A percentile compares a stretch with the other conserved stretches of the same genome.
phyloP scores from a whole-genome alignment of 2,113 vertebrate genomes.

The Eulacestoma nigropectus region DNA sequence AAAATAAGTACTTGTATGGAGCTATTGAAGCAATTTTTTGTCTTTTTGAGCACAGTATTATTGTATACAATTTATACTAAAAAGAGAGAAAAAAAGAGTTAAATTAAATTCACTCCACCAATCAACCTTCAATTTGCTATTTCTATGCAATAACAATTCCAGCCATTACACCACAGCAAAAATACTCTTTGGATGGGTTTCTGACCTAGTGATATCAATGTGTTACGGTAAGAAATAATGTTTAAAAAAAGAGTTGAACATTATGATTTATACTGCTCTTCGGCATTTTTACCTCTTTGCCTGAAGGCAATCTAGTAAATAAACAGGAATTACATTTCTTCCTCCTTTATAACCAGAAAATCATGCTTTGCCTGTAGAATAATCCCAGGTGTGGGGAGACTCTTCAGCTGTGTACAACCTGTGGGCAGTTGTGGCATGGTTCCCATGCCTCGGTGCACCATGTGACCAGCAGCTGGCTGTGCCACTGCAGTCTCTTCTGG shows the following conservation, averaged over 20 bases:
- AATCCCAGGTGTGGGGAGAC: neutral
- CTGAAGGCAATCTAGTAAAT: neutral
- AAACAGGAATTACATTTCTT: neutral
- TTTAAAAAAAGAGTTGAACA: neutral
- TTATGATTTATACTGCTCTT: neutral
- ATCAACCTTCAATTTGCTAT: neutral
- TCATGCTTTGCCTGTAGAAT: neutral
- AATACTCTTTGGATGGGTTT: neutral
- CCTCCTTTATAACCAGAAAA: neutral
- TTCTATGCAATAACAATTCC: neutral
- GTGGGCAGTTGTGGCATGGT: rapidly evolving
- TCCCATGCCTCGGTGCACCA: rapidly evolving
- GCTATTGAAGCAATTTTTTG: neutral
- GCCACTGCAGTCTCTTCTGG: neutral
- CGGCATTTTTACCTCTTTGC: neutral
- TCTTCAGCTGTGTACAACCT: neutral
- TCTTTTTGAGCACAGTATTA: neutral
- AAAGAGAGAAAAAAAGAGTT: neutral
- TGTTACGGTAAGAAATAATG: neutral
- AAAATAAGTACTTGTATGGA: neutral
- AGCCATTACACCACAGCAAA: neutral
- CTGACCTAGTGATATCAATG: neutral
- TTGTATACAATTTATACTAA: neutral
- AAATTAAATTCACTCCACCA: neutral
- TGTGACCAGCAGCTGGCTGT: neutral